phyloP scores from a whole-genome alignment of 1,140 invertebrate species.

The Cephus cinctus region DNA sequence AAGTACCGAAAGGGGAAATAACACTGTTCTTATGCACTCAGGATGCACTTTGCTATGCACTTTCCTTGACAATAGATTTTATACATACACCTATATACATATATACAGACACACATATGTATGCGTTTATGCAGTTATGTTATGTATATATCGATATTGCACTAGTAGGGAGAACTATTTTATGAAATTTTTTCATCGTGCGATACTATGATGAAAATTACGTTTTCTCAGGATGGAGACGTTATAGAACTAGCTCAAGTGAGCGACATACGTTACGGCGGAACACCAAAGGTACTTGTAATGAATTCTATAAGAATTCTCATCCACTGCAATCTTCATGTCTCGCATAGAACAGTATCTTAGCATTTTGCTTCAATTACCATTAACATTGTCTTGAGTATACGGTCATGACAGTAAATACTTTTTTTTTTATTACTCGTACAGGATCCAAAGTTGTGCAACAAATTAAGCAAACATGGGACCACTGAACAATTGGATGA shows the following conservation, averaged over 20 bases:
- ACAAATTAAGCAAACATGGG: conserved; percentile 77
- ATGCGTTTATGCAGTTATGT: too few relatives aligned
- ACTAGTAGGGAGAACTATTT: too few relatives aligned
- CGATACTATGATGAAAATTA: too few relatives aligned
- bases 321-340: neutral
- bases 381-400: neutral
- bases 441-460: conserved; percentile 83
- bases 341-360: neutral
- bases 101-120: too few relatives aligned
- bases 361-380: conserved; percentile 1
- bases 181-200: too few relatives aligned
- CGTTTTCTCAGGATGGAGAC: conserved; percentile 82
- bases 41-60: too few relatives aligned
- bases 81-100: too few relatives aligned
- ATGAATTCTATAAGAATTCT: neutral
- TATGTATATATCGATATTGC: too few relatives aligned
- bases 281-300: conserved; percentile 75
- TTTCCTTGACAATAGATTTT: too few relatives aligned
- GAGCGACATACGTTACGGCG: conserved; percentile 90
- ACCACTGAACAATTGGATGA: conserved; percentile 77
- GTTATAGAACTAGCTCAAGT: conserved; percentile 96
- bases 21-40: too few relatives aligned
- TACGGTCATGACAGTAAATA: neutral
- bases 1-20: too few relatives aligned
- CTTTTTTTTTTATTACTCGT: conserved; percentile 14